Evolutionary conservation across 2,113 vertebrate species (phyloP), one percentile per base, ranked within the genome.

Genomic region (Coptodon bakossiorum): DNA sequence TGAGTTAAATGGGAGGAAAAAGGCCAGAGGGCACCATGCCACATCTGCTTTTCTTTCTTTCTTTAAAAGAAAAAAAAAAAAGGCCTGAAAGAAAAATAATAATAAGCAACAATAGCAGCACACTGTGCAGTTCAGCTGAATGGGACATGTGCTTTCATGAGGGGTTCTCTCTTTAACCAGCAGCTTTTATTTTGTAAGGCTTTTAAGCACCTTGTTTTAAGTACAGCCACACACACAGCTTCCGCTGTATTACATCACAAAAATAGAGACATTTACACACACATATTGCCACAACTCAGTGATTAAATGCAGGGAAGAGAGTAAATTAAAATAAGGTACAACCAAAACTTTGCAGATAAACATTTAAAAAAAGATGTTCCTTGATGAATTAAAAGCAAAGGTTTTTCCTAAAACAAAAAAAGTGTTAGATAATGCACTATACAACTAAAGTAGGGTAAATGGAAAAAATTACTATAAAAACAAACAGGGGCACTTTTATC

Each of bases 161-260:
- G 48, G 19, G 22, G 9, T 63, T 81, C 89, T 83, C 63, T 90
- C 78, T 87, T 71, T 83, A 86, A 90, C 78, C 92, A 96, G 94
- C 94, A 96, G 94, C 93, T 94, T 94, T 93, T 86, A 94, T 94
- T 93, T 91, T 80, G 61, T 93, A 94, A 95, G 92, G 91, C 94
- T 93, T 92, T 92, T 36, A 87, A 95, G 94, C 95, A 95, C 90
- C 89, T 91, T 85, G 53, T 91, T 91, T 31, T 63, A 82, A 81
- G 79, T 54, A 63, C 13, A 81, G 63, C 43, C 83, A 88, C 57
- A 36, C 71, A 53, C 53, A 90, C 79, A 80, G 11, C 38, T 86
- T 40, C 9, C 90, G 85, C 57, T 53, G 81, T 38, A 82, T 63
- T 54, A 92, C 45, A 48, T 56, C 86, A 93, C 81, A 93, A 89